Conservation (phyloP, 2,888 invertebrate genomes). For the Eutolmus rufibarbis region DNA sequence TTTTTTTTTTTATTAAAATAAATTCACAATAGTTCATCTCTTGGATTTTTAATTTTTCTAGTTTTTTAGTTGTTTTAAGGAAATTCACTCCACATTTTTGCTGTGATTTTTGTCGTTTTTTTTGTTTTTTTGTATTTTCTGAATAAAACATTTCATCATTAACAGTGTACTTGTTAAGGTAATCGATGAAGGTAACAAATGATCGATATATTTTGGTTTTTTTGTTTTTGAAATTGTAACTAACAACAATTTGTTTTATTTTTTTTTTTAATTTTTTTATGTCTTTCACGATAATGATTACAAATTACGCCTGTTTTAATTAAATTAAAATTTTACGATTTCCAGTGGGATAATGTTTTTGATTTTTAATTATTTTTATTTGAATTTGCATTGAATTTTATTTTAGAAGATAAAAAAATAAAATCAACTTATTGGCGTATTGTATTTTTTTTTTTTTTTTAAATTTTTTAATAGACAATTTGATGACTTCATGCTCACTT, state of each 20-base stretch:
- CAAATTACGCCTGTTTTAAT: too few species aligned
- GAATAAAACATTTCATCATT: not conserved
- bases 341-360: too few species aligned
- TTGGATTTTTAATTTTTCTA: not conserved
- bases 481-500: not conserved
- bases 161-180: not conserved
- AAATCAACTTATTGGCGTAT: too few species aligned
- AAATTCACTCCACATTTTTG: not conserved
- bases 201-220: not conserved
- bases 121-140: not conserved
- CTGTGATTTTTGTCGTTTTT: not conserved
- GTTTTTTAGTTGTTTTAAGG: not conserved
- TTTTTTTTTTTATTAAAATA: slow-evolving; percentile 23
- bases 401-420: too few species aligned
- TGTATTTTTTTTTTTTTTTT: not conserved
- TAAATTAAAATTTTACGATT: too few species aligned
- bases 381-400: too few species aligned
- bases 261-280: too few species aligned
- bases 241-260: not conserved
- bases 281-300: not conserved
- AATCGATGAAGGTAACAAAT: slow-evolving; percentile 1
- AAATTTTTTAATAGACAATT: not conserved
- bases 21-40: slow-evolving; percentile 19
- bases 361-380: too few species aligned
- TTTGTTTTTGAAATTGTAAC: not conserved